A percentile compares a stretch with the other conserved stretches of the same genome.
phyloP scores from a whole-genome alignment of 2,113 vertebrate species.

The Rhynchopsitta pachyrhyncha region DNA sequence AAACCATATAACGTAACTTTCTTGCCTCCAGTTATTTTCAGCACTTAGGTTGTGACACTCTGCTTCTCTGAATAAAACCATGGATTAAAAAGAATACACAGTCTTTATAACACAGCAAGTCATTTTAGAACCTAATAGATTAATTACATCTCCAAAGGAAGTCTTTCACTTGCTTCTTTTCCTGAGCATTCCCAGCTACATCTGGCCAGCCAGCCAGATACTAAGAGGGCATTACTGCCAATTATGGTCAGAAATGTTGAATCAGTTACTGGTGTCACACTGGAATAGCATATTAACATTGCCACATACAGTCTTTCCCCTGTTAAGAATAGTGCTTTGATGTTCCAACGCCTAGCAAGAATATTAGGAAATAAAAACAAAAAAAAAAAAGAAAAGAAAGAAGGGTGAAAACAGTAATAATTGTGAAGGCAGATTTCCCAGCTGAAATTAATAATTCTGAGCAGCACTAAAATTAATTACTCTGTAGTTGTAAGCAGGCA shows the following conservation, averaged over 20 bases:
- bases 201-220: neutral
- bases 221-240: neutral
- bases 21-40: conserved; percentile 19
- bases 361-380: neutral
- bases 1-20: conserved; percentile 32
- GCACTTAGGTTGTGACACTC: neutral
- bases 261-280: neutral
- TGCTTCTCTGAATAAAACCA: neutral
- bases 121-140: neutral
- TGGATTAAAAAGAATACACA: neutral
- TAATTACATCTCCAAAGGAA: conserved; percentile 21
- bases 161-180: neutral
- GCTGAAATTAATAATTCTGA: conserved; percentile 76
- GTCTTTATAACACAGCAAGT: neutral
- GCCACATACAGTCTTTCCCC: conserved; percentile 10
- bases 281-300: neutral
- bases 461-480: conserved; percentile 77
- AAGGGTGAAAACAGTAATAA: neutral
- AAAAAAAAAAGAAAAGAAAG: neutral
- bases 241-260: conserved; percentile 18
- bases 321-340: neutral
- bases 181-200: neutral
- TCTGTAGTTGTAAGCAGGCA: conserved; percentile 77
- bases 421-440: conserved; percentile 51
- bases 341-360: conserved; percentile 21